These are phyloP conservation scores for Burhinus bistriatus DNA, from an alignment of 2,113 vertebrate genomes.

Conservation along the genomic window DNA sequence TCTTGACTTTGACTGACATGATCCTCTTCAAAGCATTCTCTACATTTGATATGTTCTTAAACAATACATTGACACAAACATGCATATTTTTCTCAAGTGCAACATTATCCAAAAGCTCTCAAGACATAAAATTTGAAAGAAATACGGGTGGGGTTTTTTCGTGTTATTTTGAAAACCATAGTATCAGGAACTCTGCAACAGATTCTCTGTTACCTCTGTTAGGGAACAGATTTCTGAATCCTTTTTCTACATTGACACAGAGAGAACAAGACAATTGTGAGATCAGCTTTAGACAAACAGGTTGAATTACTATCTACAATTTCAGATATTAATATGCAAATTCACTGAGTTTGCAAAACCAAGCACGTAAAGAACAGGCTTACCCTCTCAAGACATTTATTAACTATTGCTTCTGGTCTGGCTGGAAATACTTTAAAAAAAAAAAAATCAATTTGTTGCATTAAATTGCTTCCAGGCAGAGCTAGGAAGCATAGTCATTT, in stretches of 20 bases:
- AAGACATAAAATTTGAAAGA: background rate
- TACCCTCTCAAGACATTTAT: background rate
- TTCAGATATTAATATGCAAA: slow-evolving; percentile 19
- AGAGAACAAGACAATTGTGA: background rate
- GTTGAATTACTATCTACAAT: background rate
- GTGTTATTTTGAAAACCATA: background rate
- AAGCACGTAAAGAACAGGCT: background rate
- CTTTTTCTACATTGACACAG: background rate
- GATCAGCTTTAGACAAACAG: background rate
- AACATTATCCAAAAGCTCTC: background rate
- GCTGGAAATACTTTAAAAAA: background rate
- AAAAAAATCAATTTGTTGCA: background rate
- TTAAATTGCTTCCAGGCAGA: slow-evolving; percentile 58
- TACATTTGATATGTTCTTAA: background rate
- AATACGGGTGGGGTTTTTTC: accelerated
- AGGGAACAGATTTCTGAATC: background rate
- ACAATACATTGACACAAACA: background rate
- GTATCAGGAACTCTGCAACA: background rate
- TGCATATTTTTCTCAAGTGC: background rate
- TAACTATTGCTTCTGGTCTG: slow-evolving; percentile 14
- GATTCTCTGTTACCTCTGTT: background rate
- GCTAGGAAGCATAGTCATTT: slow-evolving; percentile 1
- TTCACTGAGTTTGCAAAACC: slow-evolving; percentile 6
- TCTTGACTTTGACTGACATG: background rate
- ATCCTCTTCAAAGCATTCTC: background rate